Conservation (phyloP, 2,888 invertebrate species). For the Stenolophus ochropezus region DNA sequence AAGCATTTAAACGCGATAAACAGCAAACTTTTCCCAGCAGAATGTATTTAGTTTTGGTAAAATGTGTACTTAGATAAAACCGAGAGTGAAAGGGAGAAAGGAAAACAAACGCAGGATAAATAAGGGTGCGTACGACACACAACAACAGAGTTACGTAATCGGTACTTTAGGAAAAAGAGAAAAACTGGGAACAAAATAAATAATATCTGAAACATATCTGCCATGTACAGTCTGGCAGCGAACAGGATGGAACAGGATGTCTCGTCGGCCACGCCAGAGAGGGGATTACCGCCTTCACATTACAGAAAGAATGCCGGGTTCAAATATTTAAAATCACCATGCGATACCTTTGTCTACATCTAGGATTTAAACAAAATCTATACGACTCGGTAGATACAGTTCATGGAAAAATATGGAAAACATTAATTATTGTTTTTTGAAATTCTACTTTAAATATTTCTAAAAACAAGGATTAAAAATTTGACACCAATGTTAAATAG, state of each 20-base stretch:
- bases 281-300: neutral
- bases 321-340: neutral
- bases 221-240: conserved; percentile 30
- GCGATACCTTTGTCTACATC: neutral
- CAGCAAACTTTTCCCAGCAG: neutral
- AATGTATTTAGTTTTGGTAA: conserved; percentile 23
- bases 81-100: conserved; percentile 31
- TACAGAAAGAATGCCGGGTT: neutral
- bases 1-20: conserved; percentile 10
- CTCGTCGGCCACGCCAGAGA: neutral
- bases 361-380: too few species aligned
- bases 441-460: too few species aligned
- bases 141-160: conserved; percentile 40
- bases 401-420: too few species aligned
- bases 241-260: neutral
- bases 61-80: conserved; percentile 39
- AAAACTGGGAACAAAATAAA: conserved; percentile 50
- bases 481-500: too few species aligned
- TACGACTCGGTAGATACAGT: too few species aligned
- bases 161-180: conserved; percentile 18
- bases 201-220: conserved; percentile 53
- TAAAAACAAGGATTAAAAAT: too few species aligned
- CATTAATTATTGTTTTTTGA: too few species aligned
- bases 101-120: conserved; percentile 39
- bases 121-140: conserved; percentile 32